Evolutionary conservation across 2,113 vertebrate species (phyloP).

Genomic region (Sebastes schlegelii): DNA sequence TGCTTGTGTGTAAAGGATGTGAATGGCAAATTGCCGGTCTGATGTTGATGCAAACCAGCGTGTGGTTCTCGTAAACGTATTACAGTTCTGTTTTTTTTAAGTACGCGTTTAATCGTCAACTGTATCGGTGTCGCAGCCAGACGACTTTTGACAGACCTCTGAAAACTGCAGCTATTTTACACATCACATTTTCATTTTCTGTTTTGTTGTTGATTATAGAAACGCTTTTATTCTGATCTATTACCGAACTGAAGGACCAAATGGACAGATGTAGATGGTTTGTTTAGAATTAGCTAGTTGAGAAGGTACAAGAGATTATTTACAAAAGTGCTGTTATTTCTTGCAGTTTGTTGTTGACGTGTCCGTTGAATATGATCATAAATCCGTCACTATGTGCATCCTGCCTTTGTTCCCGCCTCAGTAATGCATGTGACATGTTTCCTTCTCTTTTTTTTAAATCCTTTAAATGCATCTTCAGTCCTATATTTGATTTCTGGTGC

Average conservation of each 20-base stretch:
- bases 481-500: constrained; percentile 10
- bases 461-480: constrained; percentile 23
- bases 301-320: constrained; percentile 2
- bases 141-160: constrained; percentile 1
- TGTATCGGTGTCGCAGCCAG: background rate
- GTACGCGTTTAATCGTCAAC: background rate
- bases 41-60: background rate
- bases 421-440: background rate
- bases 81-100: background rate
- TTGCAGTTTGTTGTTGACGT: background rate
- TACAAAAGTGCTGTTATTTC: constrained; percentile 17
- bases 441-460: background rate
- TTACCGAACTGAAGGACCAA: constrained; percentile 15
- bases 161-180: constrained; percentile 24
- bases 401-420: background rate
- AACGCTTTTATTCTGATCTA: constrained; percentile 1
- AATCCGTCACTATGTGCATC: background rate
- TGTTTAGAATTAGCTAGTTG: background rate
- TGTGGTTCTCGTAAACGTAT: background rate
- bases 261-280: background rate
- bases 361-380: background rate
- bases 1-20: background rate
- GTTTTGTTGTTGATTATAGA: background rate
- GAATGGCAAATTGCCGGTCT: background rate
- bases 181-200: constrained; percentile 30